phyloP scores from a whole-genome alignment of 2,888 invertebrate species.

The Poecilus cupreus region DNA sequence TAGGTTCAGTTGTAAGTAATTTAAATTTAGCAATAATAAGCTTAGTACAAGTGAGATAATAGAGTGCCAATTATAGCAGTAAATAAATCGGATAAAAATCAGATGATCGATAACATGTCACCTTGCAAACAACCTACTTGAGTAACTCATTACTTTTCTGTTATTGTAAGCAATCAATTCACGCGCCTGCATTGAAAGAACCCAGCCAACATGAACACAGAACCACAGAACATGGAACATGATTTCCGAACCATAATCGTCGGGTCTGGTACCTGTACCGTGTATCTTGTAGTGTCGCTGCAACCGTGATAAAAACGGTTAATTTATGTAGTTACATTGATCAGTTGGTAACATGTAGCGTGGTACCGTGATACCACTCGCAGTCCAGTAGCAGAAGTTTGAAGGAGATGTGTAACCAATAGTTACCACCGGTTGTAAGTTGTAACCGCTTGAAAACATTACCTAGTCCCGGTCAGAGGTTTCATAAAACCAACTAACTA shows the following conservation, averaged over 20 bases:
- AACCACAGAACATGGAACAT: not conserved
- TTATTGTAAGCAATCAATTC: constrained; percentile 3
- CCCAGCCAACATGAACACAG: not conserved
- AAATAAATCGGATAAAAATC: constrained; percentile 17
- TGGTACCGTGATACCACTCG: no score
- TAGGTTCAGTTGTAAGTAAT: not conserved
- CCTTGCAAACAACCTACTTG: constrained; percentile 19
- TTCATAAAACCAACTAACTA: no score
- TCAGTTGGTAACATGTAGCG: no score
- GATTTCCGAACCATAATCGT: constrained; percentile 14
- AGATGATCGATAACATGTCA: constrained; percentile 27
- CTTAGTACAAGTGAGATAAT: not conserved
- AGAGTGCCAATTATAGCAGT: constrained; percentile 22
- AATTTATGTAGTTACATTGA: constrained; percentile 1
- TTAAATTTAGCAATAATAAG: not conserved
- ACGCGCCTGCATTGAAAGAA: not conserved
- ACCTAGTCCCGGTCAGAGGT: no score
- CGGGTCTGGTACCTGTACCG: constrained; percentile 4
- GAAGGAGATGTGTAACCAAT: no score
- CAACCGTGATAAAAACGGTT: constrained; percentile 17
- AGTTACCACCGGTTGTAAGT: no score
- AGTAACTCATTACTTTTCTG: constrained; percentile 28
- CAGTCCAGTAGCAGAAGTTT: no score
- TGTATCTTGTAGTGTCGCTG: constrained; percentile 2
- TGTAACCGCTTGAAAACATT: no score